Evolutionary conservation across 2,113 vertebrate genomes (phyloP).

Genomic region (Lepus americanus): DNA sequence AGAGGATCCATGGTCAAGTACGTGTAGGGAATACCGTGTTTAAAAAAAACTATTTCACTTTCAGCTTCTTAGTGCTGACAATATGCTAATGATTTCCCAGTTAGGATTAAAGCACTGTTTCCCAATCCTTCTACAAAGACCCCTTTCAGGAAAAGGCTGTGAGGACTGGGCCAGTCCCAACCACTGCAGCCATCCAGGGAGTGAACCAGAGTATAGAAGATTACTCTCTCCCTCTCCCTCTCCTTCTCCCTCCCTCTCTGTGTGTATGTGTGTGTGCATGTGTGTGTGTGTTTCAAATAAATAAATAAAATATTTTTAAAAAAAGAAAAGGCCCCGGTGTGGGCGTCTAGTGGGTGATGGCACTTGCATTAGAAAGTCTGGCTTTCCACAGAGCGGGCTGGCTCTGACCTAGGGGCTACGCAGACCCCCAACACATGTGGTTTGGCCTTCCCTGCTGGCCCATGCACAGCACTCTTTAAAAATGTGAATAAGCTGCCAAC

Average conservation of each 20-base stretch:
- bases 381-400: background rate
- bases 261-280: too few species aligned
- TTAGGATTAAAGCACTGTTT: background rate
- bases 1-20: conserved; percentile 27
- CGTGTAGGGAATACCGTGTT: background rate
- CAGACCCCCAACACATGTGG: background rate
- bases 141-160: background rate
- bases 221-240: too few species aligned
- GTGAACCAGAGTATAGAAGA: too few species aligned
- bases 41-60: background rate
- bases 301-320: too few species aligned
- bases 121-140: background rate
- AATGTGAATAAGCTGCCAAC: background rate
- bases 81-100: background rate
- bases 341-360: background rate
- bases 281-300: too few species aligned
- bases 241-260: too few species aligned
- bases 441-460: background rate
- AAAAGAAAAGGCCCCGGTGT: too few species aligned
- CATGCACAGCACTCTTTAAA: background rate
- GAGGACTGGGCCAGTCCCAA: too few species aligned
- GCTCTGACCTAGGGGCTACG: background rate
- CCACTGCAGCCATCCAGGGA: too few species aligned
- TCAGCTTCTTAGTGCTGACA: conserved; percentile 44
- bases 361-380: background rate